phyloP scores from a whole-genome alignment of 2,888 invertebrate genomes.

The Torymus auratus region DNA sequence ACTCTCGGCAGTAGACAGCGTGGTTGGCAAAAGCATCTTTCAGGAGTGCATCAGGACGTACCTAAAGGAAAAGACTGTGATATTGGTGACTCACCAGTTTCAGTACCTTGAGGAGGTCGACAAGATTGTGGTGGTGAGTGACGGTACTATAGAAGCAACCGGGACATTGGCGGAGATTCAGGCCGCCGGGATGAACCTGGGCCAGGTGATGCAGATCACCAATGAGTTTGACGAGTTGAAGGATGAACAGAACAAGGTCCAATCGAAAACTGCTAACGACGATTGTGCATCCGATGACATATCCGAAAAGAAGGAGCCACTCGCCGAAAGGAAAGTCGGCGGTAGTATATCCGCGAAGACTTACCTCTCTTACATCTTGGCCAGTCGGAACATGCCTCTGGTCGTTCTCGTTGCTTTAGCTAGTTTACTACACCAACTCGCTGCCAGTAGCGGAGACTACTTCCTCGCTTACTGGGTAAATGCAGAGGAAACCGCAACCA shows the following conservation, averaged over 20 bases:
- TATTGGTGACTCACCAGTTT: slow-evolving; percentile 89
- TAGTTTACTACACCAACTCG: slow-evolving; percentile 64
- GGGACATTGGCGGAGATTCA: slow-evolving; percentile 81
- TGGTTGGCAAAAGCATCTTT: slow-evolving; percentile 84
- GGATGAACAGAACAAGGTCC: background rate
- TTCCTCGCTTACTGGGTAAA: slow-evolving; percentile 78
- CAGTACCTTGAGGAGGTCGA: slow-evolving; percentile 86
- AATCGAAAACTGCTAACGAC: background rate
- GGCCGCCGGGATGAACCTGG: slow-evolving; percentile 80
- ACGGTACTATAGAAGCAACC: slow-evolving; percentile 80
- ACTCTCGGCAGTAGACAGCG: slow-evolving; percentile 85
- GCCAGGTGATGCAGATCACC: slow-evolving; percentile 76
- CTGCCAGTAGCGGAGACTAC: slow-evolving; percentile 73
- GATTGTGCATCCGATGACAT: background rate
- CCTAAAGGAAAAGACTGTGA: slow-evolving; percentile 83
- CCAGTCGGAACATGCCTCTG: slow-evolving; percentile 65
- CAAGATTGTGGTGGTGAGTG: slow-evolving; percentile 77
- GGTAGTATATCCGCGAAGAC: slow-evolving; percentile 60
- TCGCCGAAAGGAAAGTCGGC: slow-evolving; percentile 42
- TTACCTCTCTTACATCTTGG: slow-evolving; percentile 67
- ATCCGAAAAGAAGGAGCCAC: slow-evolving; percentile 71
- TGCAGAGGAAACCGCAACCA: slow-evolving; percentile 75
- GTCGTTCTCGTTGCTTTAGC: slow-evolving; percentile 64
- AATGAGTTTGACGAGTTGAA: slow-evolving; percentile 43
- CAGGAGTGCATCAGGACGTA: slow-evolving; percentile 81